Percentiles rank a stretch among this genome's conserved stretches.
phyloP scores from a whole-genome alignment of 2,888 invertebrate genomes.

The Hyposoter dolosus region DNA sequence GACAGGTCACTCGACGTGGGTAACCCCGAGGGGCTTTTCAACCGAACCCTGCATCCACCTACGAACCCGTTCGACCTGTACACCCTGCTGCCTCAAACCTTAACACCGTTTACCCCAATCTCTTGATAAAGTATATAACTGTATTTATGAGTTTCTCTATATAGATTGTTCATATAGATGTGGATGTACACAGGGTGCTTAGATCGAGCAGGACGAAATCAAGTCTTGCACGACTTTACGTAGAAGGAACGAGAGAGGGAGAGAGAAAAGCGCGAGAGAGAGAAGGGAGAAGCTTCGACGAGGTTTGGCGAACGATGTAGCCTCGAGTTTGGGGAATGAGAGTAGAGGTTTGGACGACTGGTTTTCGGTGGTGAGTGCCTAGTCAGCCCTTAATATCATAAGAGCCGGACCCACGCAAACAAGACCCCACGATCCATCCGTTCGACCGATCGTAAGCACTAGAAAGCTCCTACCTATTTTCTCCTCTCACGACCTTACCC shows the following conservation, averaged over 20 bases:
- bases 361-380: conserved; percentile 78
- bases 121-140: conserved; percentile 19
- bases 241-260: conserved; percentile 26
- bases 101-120: conserved; percentile 43
- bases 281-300: conserved; percentile 47
- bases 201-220: conserved; percentile 52
- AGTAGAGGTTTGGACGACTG: conserved; percentile 65
- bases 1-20: conserved; percentile 73
- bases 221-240: conserved; percentile 46
- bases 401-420: conserved; percentile 84
- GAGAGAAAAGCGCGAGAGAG: conserved; percentile 42
- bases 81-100: conserved; percentile 24
- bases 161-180: conserved; percentile 26
- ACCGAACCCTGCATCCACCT: conserved; percentile 52
- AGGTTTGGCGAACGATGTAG: conserved; percentile 47
- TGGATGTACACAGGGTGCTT: conserved; percentile 28
- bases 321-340: conserved; percentile 20
- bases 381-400: conserved; percentile 84
- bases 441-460: conserved; percentile 80
- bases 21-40: conserved; percentile 63
- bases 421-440: conserved; percentile 73
- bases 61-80: conserved; percentile 58
- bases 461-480: conserved; percentile 75
- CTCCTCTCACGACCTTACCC: conserved; percentile 43
- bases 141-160: conserved; percentile 15